Conservation (phyloP, 2,113 vertebrate species). For the Podiceps cristatus region DNA sequence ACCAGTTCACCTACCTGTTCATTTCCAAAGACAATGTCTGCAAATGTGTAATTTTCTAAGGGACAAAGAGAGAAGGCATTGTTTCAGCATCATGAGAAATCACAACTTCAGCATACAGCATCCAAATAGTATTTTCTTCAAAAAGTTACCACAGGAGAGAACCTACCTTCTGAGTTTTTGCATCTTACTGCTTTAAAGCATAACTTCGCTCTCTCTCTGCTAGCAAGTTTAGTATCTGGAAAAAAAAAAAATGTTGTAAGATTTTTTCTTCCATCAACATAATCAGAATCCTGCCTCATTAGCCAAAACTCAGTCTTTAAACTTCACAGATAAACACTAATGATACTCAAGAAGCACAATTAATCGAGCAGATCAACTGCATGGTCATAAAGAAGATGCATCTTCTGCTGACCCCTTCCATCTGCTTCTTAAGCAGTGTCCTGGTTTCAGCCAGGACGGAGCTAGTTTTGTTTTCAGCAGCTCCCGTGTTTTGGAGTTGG, state of each 20-base stretch:
- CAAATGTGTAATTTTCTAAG: constrained; percentile 87
- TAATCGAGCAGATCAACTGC: not conserved
- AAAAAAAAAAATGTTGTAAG: constrained; percentile 22
- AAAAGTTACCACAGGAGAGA: not conserved
- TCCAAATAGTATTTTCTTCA: not conserved
- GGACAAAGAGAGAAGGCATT: constrained; percentile 20
- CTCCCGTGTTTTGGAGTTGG: too few relatives aligned
- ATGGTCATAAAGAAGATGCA: not conserved
- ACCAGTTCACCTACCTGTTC: constrained; percentile 85
- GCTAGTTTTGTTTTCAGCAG: too few relatives aligned
- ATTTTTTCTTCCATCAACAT: not conserved
- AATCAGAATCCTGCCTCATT: not conserved
- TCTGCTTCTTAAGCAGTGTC: not conserved
- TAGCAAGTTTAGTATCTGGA: constrained; percentile 90
- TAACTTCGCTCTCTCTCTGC: constrained; percentile 91
- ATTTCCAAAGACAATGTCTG: constrained; percentile 92
- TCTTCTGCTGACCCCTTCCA: not conserved
- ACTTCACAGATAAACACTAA: not conserved
- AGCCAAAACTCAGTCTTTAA: not conserved
- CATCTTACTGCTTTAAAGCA: constrained; percentile 91
- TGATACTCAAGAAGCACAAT: not conserved
- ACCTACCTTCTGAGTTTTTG: constrained; percentile 84
- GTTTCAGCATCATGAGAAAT: constrained; percentile 14
- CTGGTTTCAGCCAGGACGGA: too few relatives aligned
- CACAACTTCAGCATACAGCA: not conserved